Evolutionary conservation across 1,140 invertebrate species (phyloP), one percentile per base, ranked within the genome.

Genomic region (Paralvinella palmiformis): DNA sequence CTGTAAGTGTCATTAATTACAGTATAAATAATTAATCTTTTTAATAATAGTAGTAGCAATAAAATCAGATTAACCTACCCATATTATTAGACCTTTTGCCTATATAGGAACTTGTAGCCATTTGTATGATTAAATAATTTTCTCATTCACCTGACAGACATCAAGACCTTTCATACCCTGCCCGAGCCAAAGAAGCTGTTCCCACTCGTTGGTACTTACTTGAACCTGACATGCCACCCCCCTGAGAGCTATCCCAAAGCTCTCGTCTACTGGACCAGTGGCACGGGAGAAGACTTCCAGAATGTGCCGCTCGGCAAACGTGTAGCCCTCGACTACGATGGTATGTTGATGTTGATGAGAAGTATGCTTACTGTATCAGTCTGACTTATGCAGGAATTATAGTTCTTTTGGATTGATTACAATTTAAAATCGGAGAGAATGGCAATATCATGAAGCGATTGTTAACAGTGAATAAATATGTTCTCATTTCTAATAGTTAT

Each of bases 261-360:
- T 1, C 60, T 65, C 29, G 67, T 79, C 1, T 73, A 71, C 64
- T 79, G 77, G 77, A 67, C 71, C 0, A 55, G 53, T 32, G 55
- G 44, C 17, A 45, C 64, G 17, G 44, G 44, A 27, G 36, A 59
- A 27, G 55, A 62, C 32, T 37, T 62, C 50, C 48, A 20, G 13
- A 44, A 59, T 27, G 71, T 77, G 27, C 73, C 73, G 50, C 74
- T 70, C 45, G 64, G 72, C 50, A 69, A 68, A 13, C 66, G 77
- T 52, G 65, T 79, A n/a, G 71, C 73, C 20, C 69, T 72, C 68
- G 77, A 79, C 64, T 63, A 71, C 62, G 74, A 76, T 69, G 74
- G 76, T 52, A 22, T 10, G 37, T 10, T 10, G n/a, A 10, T 41
- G 37, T n/a, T 41, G 37, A 41, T 10, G 37, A n/a, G 37, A n/a